Evolutionary conservation across 2,797 vertebrate species (phyloP).

Genomic region (Hyperoplus immaculatus): DNA sequence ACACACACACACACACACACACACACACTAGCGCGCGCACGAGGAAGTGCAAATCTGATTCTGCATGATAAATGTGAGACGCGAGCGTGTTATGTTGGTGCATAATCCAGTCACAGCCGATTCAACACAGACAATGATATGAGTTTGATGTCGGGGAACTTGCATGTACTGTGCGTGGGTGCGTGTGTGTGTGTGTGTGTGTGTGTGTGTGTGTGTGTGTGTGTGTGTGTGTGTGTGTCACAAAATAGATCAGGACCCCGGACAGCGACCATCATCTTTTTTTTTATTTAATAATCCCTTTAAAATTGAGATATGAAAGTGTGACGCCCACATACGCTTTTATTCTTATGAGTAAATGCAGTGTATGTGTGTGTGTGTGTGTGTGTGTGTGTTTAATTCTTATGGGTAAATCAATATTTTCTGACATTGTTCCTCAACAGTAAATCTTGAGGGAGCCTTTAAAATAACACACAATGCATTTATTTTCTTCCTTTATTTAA

Average conservation of each 20-base stretch:
- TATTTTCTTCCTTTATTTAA: too few relatives aligned
- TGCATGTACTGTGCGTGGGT: not conserved
- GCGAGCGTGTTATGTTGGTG: conserved; percentile 29
- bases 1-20: not conserved
- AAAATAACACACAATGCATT: too few relatives aligned
- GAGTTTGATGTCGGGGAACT: conserved; percentile 1
- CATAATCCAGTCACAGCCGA: conserved; percentile 40
- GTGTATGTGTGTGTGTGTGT: too few relatives aligned
- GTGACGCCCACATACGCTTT: not conserved
- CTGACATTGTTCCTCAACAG: too few relatives aligned
- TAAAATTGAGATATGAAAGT: not conserved
- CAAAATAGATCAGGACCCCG: conserved; percentile 49
- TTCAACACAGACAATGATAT: not conserved
- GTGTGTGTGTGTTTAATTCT: too few relatives aligned
- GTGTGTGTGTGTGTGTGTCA: conserved; percentile 3
- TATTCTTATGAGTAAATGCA: not conserved
- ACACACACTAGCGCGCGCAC: conserved; percentile 19
- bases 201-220: not conserved
- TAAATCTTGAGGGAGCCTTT: too few relatives aligned
- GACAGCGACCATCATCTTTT: conserved; percentile 33
- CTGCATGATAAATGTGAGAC: conserved; percentile 38
- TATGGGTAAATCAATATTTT: too few relatives aligned
- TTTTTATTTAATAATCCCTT: not conserved
- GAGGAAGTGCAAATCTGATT: conserved; percentile 33
- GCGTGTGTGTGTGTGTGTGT: not conserved